These are phyloP conservation scores for Stomatorhinus ivindoensis DNA, from an alignment of 2,113 vertebrate species.

Conservation along the genomic window DNA sequence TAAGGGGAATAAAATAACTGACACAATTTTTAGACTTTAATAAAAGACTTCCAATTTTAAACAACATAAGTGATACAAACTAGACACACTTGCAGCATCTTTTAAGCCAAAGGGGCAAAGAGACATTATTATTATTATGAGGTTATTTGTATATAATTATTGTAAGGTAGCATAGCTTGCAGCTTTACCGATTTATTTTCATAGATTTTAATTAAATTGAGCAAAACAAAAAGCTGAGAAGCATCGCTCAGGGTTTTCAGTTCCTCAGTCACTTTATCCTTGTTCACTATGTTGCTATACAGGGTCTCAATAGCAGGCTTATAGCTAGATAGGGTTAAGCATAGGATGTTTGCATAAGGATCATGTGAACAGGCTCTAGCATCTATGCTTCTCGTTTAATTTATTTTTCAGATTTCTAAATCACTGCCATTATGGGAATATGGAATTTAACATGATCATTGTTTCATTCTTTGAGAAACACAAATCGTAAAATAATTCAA, in stretches of 20 bases:
- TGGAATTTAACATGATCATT: neutral
- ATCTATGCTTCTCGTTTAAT: neutral
- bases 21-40: conserved; percentile 10
- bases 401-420: neutral
- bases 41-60: neutral
- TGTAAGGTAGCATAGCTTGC: neutral
- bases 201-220: neutral
- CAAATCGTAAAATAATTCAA: neutral
- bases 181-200: neutral
- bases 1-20: conserved; percentile 8
- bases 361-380: neutral
- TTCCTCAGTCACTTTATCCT: neutral
- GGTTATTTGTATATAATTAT: neutral
- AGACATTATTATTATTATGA: neutral
- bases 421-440: neutral
- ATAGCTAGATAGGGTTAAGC: neutral
- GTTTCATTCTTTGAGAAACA: neutral
- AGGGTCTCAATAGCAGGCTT: neutral
- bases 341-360: neutral
- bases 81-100: neutral
- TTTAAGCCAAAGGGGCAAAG: neutral
- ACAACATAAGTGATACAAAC: conserved; percentile 6
- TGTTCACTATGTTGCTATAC: neutral
- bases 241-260: neutral
- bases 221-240: neutral